Base-by-base conservation (phyloP, 2,113 vertebrate genomes). In the Micromys minutus region DNA sequence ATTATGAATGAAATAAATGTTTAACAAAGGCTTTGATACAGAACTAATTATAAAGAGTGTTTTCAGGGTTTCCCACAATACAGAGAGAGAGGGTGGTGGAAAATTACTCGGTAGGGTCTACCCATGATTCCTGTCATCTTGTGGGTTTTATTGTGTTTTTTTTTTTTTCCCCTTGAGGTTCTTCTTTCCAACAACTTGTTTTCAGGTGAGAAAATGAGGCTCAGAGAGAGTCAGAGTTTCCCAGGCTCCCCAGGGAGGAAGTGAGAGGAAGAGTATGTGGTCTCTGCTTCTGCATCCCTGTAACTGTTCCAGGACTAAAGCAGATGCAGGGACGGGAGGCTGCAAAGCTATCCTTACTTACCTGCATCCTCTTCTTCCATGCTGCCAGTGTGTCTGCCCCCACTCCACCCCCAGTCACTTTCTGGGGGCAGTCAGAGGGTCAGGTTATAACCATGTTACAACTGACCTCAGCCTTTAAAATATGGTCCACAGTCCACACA, bases 381-480 rank as follows among this genome's bases (percentile, higher is more conserved):
- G 50, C 71, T 47, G 45, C 55, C 42, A 39, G 3, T 50, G 10
- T 22, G 22, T 24, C 13, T 72, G 52, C 12, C 52, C 61, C 59
- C 22, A 21, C 26, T 11, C 24, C 61, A 24, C 61, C 55, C 5
- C 4, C 9, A 89, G 22, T 63, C 63, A 61, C 55, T 61, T 67
- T 69, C 69, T 87, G 24, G 65, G 65, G 7, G 1, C 67, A 71
- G n/a, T 72, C 19, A 31, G 75, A 74, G 93, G 47, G 85, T 34
- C n/a, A 63, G 12, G 52, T 36, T 77, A 57, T 74, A n/a, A 24
- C 7, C 10, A 11, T 59, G 79, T 81, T 52, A 39, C 31, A 57
- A 88, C 45, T 71, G 65, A 67, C 84, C 76, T 67, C 52, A 21
- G 61, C 3, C n/a, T 94, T 92, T 84, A 69, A 90, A 59, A 87